Percentiles rank a stretch among this genome's conserved stretches.
Evolutionary conservation across 2,113 vertebrate species (phyloP).

Genomic region (Cyanistes caeruleus): DNA sequence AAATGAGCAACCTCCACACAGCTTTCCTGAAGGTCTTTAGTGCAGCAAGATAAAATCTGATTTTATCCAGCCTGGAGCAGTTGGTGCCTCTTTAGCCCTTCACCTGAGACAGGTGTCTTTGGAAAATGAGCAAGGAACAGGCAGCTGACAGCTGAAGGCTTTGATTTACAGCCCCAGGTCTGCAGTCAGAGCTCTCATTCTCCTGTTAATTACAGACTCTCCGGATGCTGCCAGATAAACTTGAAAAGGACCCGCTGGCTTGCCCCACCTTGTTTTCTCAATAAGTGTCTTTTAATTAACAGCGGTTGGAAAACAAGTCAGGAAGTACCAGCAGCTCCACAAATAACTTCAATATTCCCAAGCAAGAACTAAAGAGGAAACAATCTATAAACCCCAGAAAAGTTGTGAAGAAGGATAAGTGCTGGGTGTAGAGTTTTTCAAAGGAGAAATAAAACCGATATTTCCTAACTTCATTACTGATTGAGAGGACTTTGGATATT

Average conservation of each 20-base stretch:
- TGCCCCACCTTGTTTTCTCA: not conserved
- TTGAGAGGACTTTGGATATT: rapidly evolving
- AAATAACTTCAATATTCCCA: not conserved
- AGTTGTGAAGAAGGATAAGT: not conserved
- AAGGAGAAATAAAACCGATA: rapidly evolving
- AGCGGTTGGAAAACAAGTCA: not conserved
- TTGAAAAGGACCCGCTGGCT: conserved; percentile 14
- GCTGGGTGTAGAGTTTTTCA: not conserved
- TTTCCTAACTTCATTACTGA: not conserved
- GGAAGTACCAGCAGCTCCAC: not conserved
- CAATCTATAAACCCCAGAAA: not conserved
- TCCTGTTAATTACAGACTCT: conserved; percentile 37
- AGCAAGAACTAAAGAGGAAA: not conserved
- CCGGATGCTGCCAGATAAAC: conserved; percentile 12
- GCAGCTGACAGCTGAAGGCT: conserved; percentile 2
- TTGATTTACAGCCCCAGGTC: conserved; percentile 19
- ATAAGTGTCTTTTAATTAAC: conserved; percentile 8
- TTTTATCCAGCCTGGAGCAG: not conserved
- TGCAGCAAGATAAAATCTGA: not conserved
- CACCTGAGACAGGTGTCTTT: conserved; percentile 5
- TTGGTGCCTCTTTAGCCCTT: not conserved
- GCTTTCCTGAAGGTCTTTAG: not conserved
- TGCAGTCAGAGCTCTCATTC: not conserved
- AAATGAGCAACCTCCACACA: not conserved
- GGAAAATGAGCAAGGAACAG: not conserved